Base-by-base conservation (phyloP, 2,113 vertebrate species). In the Atlantisia rogersi region DNA sequence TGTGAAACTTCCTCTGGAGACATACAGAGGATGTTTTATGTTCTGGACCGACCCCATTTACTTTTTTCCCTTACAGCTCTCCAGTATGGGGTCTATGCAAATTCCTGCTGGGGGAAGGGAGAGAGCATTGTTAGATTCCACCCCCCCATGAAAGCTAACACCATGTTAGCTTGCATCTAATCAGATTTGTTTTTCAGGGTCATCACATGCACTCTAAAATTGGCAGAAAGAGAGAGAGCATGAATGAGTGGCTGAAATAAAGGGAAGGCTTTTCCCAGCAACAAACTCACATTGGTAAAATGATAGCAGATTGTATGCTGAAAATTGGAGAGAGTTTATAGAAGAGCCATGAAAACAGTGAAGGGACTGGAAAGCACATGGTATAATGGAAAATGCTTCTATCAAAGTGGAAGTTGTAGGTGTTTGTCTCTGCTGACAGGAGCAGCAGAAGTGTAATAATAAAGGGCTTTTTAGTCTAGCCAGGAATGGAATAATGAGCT, bases 391-490 rank as follows among this genome's bases (percentile, higher is more conserved):
- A 94, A 91, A 88, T 50, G 74, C 88, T 68, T 93, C 75, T 82
- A 46, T 86, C 94, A 85, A 89, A 96, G 90, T 88, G 40, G 83
- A 84, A 96, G 73, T 92, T 84, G 74, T 92, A 95, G 90, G 35
- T 93, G 53, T 94, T 96, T 96, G 94, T 95, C 69, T 86, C 83
- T 91, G 91, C 86, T 96, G 94, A 97, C 93, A 95, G 93, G 73
- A 96, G 9, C 95, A 92, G 86, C 77, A 95, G 81, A 95, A 95
- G 74, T 82, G 20, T 84, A 86, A 95, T 96, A 97, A 96, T 95
- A 92, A 77, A 91, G 73, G 60, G 73, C 73, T 92, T 92, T 95
- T 94, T 76, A 86, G 81, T 73, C 31, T 84, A 76, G 44, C 86
- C 9, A 13, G 44, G 90, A 93, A 62, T 68, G 65, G 65, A 93